phyloP scores from a whole-genome alignment of 2,113 vertebrate genomes.

The Ptilorrhoa leucosticta region DNA sequence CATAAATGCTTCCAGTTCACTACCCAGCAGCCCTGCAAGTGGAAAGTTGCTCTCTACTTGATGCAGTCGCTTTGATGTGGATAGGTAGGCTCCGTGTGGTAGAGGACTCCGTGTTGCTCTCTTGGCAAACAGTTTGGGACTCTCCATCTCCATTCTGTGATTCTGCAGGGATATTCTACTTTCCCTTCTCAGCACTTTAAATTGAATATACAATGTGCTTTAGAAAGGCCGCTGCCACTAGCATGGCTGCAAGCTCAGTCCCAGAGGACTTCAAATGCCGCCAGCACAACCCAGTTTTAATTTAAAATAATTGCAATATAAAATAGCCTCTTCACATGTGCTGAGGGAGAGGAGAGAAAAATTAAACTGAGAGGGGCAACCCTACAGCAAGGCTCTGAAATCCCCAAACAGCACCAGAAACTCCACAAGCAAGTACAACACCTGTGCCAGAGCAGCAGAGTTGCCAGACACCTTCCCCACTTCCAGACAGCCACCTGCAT shows the following conservation, averaged over 20 bases:
- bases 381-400: constrained; percentile 28
- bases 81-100: not conserved
- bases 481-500: not conserved
- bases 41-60: not conserved
- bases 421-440: not conserved
- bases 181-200: not conserved
- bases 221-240: constrained; percentile 9
- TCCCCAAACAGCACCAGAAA: constrained; percentile 41
- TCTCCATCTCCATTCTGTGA: not conserved
- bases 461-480: not conserved
- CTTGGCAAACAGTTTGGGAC: not conserved
- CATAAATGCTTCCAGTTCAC: not conserved
- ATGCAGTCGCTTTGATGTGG: not conserved
- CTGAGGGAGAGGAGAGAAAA: constrained; percentile 60
- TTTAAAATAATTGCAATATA: constrained; percentile 63
- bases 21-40: not conserved
- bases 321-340: constrained; percentile 35
- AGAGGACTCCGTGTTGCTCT: not conserved
- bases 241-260: constrained; percentile 25
- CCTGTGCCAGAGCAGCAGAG: not conserved
- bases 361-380: constrained; percentile 65
- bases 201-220: not conserved
- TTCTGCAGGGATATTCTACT: not conserved
- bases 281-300: constrained; percentile 61
- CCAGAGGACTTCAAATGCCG: constrained; percentile 38